A percentile compares a stretch with the other conserved stretches of the same genome.
These are phyloP conservation scores for Campoplex capitator DNA, from an alignment of 2,888 invertebrate genomes.

Conservation along the genomic window DNA sequence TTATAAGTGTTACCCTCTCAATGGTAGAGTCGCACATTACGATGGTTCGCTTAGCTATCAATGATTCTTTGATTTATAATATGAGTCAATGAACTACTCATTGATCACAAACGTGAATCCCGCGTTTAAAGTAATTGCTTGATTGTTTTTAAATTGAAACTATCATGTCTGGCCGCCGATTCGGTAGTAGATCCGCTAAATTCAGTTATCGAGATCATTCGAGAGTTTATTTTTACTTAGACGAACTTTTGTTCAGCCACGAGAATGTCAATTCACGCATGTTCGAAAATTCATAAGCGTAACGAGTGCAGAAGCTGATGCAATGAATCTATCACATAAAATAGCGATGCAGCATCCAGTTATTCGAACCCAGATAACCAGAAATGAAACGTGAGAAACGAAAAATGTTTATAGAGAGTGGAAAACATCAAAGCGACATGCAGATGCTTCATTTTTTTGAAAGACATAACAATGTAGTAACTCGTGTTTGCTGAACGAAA, in stretches of 20 bases:
- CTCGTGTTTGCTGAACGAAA: not conserved
- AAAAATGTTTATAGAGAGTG: not conserved
- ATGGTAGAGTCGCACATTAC: constrained; percentile 4
- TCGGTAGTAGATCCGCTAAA: not conserved
- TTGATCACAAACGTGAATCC: not conserved
- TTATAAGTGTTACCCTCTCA: constrained; percentile 35
- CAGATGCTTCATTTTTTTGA: not conserved
- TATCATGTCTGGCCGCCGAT: not conserved
- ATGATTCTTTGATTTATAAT: constrained; percentile 19
- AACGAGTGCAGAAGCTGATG: not conserved
- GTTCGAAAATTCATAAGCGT: not conserved
- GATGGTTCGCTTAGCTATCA: constrained; percentile 12
- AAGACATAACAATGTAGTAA: not conserved
- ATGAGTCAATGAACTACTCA: not conserved
- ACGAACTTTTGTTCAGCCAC: not conserved
- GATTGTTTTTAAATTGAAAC: not conserved
- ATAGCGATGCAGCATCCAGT: not conserved
- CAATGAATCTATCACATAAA: not conserved
- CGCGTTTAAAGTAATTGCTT: constrained; percentile 11
- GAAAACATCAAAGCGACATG: not conserved
- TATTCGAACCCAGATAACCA: not conserved
- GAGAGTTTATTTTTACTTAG: not conserved
- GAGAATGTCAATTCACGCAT: not conserved
- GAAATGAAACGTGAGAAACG: not conserved
- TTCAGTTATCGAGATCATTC: not conserved